A percentile compares a stretch with the other conserved stretches of the same genome.
phyloP scores from a whole-genome alignment of 2,113 vertebrate genomes.

The Mustelus asterias region DNA sequence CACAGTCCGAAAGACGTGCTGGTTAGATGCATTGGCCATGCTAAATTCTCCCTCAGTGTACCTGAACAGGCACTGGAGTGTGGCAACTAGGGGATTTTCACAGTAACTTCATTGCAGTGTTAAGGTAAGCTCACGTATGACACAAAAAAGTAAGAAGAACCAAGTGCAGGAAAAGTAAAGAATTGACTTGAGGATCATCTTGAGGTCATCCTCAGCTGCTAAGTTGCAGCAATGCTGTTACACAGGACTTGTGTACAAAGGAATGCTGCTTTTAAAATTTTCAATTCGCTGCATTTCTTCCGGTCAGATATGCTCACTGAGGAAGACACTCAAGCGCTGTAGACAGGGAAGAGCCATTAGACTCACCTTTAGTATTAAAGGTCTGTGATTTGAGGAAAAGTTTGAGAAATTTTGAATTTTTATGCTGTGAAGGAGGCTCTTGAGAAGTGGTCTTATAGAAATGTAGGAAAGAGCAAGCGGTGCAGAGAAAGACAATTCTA shows the following conservation, averaged over 20 bases:
- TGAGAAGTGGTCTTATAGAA: not conserved
- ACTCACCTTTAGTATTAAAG: not conserved
- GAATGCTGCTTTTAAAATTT: not conserved
- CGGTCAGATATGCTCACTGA: not conserved
- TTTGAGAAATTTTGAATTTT: not conserved
- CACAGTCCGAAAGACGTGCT: too few species aligned
- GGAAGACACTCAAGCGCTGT: not conserved
- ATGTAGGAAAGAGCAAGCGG: not conserved
- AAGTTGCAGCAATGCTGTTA: not conserved
- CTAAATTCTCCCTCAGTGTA: too few species aligned
- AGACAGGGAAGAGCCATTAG: not conserved
- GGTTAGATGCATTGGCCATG: too few species aligned
- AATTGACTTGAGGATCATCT: not conserved
- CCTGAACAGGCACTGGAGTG: too few species aligned
- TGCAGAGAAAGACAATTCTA: not conserved
- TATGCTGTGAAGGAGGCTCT: not conserved
- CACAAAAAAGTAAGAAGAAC: not conserved
- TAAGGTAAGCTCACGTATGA: too few species aligned
- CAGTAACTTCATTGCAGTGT: too few species aligned
- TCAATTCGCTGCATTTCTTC: not conserved
- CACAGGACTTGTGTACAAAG: not conserved
- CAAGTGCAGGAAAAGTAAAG: not conserved
- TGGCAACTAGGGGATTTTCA: too few species aligned
- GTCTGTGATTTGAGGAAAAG: not conserved
- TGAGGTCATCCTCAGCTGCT: not conserved